Evolutionary conservation across 2,888 invertebrate genomes (phyloP).

Genomic region (Stenichneumon culpator): DNA sequence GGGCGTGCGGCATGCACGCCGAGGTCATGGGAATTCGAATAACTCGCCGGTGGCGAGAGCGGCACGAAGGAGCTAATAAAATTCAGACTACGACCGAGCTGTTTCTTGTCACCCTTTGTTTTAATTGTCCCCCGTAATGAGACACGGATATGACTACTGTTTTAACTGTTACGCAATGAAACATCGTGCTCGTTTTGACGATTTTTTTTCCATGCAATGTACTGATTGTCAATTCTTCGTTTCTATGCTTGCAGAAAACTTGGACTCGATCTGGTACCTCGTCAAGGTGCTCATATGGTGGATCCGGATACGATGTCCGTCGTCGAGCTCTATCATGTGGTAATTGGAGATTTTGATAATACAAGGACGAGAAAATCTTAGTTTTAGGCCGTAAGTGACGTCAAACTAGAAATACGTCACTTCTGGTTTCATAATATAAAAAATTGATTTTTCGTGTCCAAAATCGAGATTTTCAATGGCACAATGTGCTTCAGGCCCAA

Average conservation of each 20-base stretch:
- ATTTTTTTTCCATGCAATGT: not conserved
- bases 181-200: not conserved
- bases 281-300: slow-evolving; percentile 95
- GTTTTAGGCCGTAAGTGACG: no score
- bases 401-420: no score
- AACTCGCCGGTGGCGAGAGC: slow-evolving; percentile 50
- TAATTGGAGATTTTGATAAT: slow-evolving; percentile 85
- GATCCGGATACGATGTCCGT: slow-evolving; percentile 96
- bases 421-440: no score
- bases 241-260: slow-evolving; percentile 90
- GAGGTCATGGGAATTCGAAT: slow-evolving; percentile 77
- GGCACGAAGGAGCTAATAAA: slow-evolving; percentile 28
- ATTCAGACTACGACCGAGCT: not conserved
- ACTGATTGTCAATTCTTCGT: not conserved
- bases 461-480: no score
- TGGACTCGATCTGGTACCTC: slow-evolving; percentile 96
- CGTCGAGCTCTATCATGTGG: slow-evolving; percentile 95
- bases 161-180: not conserved
- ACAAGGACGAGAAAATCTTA: not conserved
- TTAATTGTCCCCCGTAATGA: not conserved
- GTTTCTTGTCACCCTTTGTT: not conserved
- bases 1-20: slow-evolving; percentile 73
- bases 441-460: no score
- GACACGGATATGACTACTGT: not conserved
- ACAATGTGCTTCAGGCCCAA: no score